Evolutionary conservation across 1,140 invertebrate genomes (phyloP), one percentile per base, ranked within the genome.

Genomic region (Drosophila varians): DNA sequence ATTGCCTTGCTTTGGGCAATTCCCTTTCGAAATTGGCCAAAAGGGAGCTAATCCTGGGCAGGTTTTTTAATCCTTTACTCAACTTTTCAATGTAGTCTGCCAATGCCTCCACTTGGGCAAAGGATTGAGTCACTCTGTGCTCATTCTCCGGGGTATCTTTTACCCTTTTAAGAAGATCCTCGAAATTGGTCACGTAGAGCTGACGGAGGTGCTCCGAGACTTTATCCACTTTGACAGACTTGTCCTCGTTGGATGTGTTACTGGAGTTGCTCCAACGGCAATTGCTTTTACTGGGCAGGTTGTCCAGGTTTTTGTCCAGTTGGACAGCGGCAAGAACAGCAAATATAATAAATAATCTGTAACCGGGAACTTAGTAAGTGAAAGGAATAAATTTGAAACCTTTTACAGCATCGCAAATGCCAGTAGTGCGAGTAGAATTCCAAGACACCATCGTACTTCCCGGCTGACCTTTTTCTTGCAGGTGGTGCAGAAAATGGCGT

Each of bases 361-460:
- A 31, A 31, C 0, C 9, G 2, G 28, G 11, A 4, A n/a, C 3
- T 9, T 31, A 11, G 4, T 9, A 43, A 6, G 12, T 14, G 11
- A 26, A 11, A 43, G 31, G 12, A 6, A 2, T 19, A 7, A 26
- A 21, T 6, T 2, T 3, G 8, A 2, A 3, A 14, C 25, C 12
- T 9, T 60, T 69, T 54, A 69, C 65, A 69, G 21, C 65, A 69
- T 69, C 7, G 54, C n/a, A 0, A 64, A 1, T 6, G 34, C 65
- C 6, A 12, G 7, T 16, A 65, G 6, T 1, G 7, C 28, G 18
- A 69, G 12, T 2, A 54, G 19, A 0, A 18, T 8, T 14, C 25
- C 49, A 16, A 42, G 54, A 18, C 40, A 65, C 14, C 14, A 42
- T 11, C 31, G 31, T 1, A 6, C 6, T 6, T 4, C 14, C 1